Evolutionary conservation across 2,888 invertebrate species (phyloP).

Genomic region (Drosophila aldrichi): DNA sequence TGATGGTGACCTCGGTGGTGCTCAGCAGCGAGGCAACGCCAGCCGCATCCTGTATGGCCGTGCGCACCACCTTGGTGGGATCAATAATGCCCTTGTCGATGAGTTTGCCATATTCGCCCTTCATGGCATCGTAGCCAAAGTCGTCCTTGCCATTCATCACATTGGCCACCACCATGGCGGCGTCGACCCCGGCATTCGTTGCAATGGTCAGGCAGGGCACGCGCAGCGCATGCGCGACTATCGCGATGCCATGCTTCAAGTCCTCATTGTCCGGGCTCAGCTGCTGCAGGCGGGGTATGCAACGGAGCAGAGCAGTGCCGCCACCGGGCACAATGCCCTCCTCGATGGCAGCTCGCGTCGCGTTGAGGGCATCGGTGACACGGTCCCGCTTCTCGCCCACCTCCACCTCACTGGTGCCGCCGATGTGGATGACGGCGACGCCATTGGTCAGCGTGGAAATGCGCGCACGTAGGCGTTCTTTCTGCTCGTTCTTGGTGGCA

Average conservation of each 20-base stretch:
- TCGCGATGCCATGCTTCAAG: constrained; percentile 88
- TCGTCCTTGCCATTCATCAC: constrained; percentile 91
- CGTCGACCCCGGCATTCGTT: constrained; percentile 95
- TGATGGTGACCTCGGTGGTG: constrained; percentile 98
- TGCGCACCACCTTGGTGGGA: constrained; percentile 95
- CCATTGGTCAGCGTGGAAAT: constrained; percentile 95
- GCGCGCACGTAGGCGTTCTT: constrained; percentile 96
- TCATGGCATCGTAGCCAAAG: constrained; percentile 95
- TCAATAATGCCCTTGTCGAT: constrained; percentile 97
- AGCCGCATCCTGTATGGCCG: constrained; percentile 96
- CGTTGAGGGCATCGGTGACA: constrained; percentile 96
- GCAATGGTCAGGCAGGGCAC: constrained; percentile 96
- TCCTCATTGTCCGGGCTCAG: constrained; percentile 86
- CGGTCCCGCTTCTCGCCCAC: constrained; percentile 98
- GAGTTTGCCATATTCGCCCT: constrained; percentile 94
- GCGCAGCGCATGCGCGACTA: constrained; percentile 90
- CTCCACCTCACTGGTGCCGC: constrained; percentile 96
- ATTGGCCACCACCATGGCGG: constrained; percentile 95
- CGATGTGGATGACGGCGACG: constrained; percentile 92
- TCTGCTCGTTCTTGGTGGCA: constrained; percentile 96
- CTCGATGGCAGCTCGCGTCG: constrained; percentile 97
- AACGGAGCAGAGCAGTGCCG: constrained; percentile 95
- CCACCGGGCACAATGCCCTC: constrained; percentile 99
- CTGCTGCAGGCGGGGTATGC: constrained; percentile 89
- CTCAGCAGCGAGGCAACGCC: constrained; percentile 97